A percentile compares a stretch with the other conserved stretches of the same genome.
Evolutionary conservation across 2,888 invertebrate genomes (phyloP).

Genomic region (Apomyelois bistriatella): DNA sequence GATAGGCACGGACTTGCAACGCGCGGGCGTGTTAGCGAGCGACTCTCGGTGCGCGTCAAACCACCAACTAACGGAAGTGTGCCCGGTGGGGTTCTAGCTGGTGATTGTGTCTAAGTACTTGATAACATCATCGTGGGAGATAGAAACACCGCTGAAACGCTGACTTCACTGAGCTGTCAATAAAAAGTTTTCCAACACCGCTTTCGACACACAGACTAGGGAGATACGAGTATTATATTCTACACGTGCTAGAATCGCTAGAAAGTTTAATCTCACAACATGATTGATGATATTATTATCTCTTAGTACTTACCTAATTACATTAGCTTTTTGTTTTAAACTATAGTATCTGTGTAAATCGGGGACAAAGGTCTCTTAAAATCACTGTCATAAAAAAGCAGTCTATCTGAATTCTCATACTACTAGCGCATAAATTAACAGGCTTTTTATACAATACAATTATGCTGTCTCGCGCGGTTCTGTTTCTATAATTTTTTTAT

Average conservation of each 20-base stretch:
- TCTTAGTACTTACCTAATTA: conserved; percentile 17
- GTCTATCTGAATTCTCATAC: too few relatives aligned
- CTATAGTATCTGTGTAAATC: neutral
- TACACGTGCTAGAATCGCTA: conserved; percentile 21
- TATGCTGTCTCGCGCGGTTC: too few relatives aligned
- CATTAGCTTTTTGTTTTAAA: neutral
- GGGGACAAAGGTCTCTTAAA: too few relatives aligned
- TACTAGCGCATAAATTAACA: too few relatives aligned
- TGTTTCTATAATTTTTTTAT: too few relatives aligned
- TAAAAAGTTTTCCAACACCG: conserved; percentile 23
- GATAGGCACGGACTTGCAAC: conserved; percentile 12
- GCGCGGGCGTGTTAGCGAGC: conserved; percentile 22
- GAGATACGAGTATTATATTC: too few relatives aligned
- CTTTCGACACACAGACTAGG: too few relatives aligned
- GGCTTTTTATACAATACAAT: too few relatives aligned
- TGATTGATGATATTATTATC: conserved; percentile 22
- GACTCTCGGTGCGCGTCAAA: conserved; percentile 16
- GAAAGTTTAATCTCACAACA: conserved; percentile 23
- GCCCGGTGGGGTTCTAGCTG: conserved; percentile 26
- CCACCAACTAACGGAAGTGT: conserved; percentile 23
- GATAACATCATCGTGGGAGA: conserved; percentile 37
- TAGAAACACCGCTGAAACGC: conserved; percentile 21
- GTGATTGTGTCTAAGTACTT: conserved; percentile 25
- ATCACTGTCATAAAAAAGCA: too few relatives aligned
- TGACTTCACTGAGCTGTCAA: conserved; percentile 21